These are phyloP conservation scores for Andrena camellia DNA, from an alignment of 2,888 invertebrate species.

Conservation along the genomic window DNA sequence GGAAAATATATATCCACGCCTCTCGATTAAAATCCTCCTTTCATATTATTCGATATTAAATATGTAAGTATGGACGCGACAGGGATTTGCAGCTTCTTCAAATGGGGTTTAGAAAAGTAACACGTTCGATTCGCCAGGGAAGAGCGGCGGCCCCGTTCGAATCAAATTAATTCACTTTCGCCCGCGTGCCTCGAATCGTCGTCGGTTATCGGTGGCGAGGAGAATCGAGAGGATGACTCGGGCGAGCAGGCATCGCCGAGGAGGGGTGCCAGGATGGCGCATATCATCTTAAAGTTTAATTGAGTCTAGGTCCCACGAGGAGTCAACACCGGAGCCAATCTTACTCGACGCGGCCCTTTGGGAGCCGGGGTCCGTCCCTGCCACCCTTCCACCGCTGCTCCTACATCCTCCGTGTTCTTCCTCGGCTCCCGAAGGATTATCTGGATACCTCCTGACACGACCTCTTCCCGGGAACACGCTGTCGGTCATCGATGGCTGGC, in stretches of 20 bases:
- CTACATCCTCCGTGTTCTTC: conserved; percentile 58
- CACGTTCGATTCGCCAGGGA: not conserved
- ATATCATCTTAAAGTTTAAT: conserved; percentile 91
- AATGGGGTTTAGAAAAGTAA: not conserved
- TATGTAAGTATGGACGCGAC: no score
- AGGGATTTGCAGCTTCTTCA: no score
- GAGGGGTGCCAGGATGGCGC: conserved; percentile 77
- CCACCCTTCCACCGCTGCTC: conserved; percentile 64
- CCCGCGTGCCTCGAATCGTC: not conserved
- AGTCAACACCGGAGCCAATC: conserved; percentile 85
- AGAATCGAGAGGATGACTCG: conserved; percentile 35
- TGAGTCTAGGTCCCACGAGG: conserved; percentile 88
- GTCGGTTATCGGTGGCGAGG: conserved; percentile 44
- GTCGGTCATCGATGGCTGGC: conserved; percentile 9
- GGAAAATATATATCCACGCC: no score
- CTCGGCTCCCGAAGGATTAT: conserved; percentile 59
- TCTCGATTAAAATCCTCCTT: no score
- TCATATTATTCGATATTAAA: no score
- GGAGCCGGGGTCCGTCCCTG: conserved; percentile 67
- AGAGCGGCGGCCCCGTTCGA: not conserved
- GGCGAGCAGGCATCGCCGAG: conserved; percentile 30
- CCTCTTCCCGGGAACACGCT: conserved; percentile 27
- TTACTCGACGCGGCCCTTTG: conserved; percentile 79
- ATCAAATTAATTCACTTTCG: conserved; percentile 37
- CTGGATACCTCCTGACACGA: conserved; percentile 61